Evolutionary conservation across 1,140 invertebrate genomes (phyloP), one percentile per base, ranked within the genome.

Genomic region (Neomicropteryx cornuta): DNA sequence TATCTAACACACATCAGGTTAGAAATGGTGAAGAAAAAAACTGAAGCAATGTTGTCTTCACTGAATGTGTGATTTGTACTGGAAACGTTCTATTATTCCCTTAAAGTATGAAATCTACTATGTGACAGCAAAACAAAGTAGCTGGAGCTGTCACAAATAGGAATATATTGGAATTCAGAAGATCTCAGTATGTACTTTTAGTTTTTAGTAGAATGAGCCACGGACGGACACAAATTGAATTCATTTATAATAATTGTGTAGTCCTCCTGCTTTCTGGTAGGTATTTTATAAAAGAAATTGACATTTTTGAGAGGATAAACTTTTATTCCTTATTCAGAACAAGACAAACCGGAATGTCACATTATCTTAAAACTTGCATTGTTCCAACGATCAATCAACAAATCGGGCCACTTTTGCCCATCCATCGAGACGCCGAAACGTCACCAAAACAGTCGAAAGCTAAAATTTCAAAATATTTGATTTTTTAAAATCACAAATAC

Each of bases 271-370:
- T 27, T 8, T 27, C 23, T 13, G 8, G 13, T 27, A 13, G 23
- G 13, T 27, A 8, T 13, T 27, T 13, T 27, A 8, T 27, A 13
- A 27, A 8, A 27, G 13, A 27, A 27, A 8, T 13, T 13, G 13
- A 27, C 8, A 27, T 8, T 27, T 13, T 59, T 51, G 59, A 66
- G 62, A 66, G 66, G 66, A 68, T 68, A 68, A 48, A 42, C n/a
- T 62, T 68, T 68, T 68, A 68, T 68, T 68, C 64, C 66, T 66
- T 68, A 65, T 67, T 67, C 66, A 68, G 66, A 64, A 63, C 48
- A 67, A 68, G 64, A 68, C 62, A 68, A 68, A 68, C 62, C 66
- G 66, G 66, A 68, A 68, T 68, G 66, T 68, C 62, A 66, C 66
- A 67, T 63, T 55, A 56, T 43, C 44, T 42, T 24, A 6, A 24